A percentile compares a stretch with the other conserved stretches of the same genome.
Conservation (phyloP, 2,888 invertebrate species). For the Chrysina gloriosa region DNA sequence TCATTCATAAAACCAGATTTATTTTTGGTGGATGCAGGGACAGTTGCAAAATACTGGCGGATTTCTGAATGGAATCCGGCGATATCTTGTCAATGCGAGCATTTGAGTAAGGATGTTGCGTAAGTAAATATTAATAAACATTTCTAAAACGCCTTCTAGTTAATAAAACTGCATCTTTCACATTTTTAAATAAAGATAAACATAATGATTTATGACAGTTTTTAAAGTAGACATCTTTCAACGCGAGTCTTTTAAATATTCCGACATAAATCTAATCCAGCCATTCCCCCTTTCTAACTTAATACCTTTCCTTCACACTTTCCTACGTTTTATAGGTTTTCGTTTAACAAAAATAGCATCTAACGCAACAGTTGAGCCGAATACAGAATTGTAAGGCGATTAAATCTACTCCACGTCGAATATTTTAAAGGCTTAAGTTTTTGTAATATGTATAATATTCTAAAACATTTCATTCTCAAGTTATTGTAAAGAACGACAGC, state of each 20-base stretch:
- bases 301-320: too few species aligned
- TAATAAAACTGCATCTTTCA: conserved; percentile 1
- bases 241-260: not conserved
- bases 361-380: too few species aligned
- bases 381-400: too few species aligned
- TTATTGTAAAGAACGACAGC: too few species aligned
- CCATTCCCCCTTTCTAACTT: too few species aligned
- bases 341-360: too few species aligned
- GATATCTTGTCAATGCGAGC: not conserved
- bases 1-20: conserved; percentile 32
- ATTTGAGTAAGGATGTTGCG: conserved; percentile 10
- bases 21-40: conserved; percentile 22
- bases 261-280: not conserved
- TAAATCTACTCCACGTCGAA: too few species aligned
- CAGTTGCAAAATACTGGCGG: conserved; percentile 15
- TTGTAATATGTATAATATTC: too few species aligned
- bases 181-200: not conserved
- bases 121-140: conserved; percentile 26
- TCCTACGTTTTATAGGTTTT: not conserved
- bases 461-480: too few species aligned
- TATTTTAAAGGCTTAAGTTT: too few species aligned
- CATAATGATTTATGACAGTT: not conserved
- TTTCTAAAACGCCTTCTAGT: not conserved
- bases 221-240: conserved; percentile 9
- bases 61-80: conserved; percentile 21